Base-by-base conservation (phyloP, 92 coral and sea anemone species). In the Muricea muricata region DNA sequence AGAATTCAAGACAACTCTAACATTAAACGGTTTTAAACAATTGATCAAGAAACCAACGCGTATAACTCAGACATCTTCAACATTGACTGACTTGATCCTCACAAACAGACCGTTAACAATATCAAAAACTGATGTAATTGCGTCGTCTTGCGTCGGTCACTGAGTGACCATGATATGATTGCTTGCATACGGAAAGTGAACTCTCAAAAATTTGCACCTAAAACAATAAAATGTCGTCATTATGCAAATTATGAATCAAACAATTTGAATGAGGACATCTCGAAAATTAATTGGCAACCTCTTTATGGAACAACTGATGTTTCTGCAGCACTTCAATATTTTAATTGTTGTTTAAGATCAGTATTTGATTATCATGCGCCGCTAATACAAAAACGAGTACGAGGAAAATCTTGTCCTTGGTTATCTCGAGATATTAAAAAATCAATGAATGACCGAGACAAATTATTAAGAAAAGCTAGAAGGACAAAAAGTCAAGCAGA, bases 41-140 rank as follows among this genome's bases (percentile, higher is more conserved):
- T n/a, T n/a, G n/a, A n/a, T n/a, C n/a, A 7, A 15, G 21, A 6
- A 63, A 63, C 21, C 70, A 63, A 26, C 9, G 21, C 7, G 26
- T 63, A 63, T 15, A 63, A 63, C 70, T 11, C 33, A 63, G 23
- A 63, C 70, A 31, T 63, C 70, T 2, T 63, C 70, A n/a, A 26
- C 70, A 17, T 21, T 63, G 70, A 63, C 26, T 63, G 70, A 63
- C 17, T 63, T 63, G 33, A 63, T 63, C 21, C 21, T 63, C 4
- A 63, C 70, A 31, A 20, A 63, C 70, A 63, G 70, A 63, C 70
- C 70, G 14, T 63, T 34, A 63, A 25, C 70, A 63, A 63, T 63
- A 63, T 31, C 32, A n/a, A 25, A 63, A 21, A 1, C 28, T 13
- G 23, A 31, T 20, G 37, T 63, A 20, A 63, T 31, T 26, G 33